Base-by-base conservation (phyloP, 1,140 invertebrate genomes). In the Paracyclopina nana region DNA sequence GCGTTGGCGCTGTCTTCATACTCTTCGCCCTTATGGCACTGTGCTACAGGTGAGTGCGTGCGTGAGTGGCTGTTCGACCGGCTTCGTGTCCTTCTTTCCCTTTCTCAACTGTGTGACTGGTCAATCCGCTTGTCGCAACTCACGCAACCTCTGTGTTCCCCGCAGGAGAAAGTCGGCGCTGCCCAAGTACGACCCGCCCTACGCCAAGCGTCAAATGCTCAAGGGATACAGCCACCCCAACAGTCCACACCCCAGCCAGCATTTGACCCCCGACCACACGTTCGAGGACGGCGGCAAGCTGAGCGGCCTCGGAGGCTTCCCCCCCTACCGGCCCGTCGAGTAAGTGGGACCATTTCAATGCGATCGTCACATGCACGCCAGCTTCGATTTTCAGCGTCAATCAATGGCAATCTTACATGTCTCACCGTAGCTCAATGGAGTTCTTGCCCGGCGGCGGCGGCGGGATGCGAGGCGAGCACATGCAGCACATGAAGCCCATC, bases 1-100 rank as follows among this genome's bases (percentile, higher is more conserved):
- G 91, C 74, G 86, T 94, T 75, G 87, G 87, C 73, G 84, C 84
- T 73, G 85, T 94, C 73, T 91, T 94, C 77, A 78, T 94, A 73
- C 77, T 90, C 74, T 90, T 95, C 79, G 83, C 86, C 70, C 77
- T 90, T 72, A 83, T 91, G 77, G 86, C 88, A 73, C 80, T 92
- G 72, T 95, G 90, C 79, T 95, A 95, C 81, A 88, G 88, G 82
- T 87, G 81, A 83, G 82, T 38, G 34, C 14, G 9, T n/a, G n/a
- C n/a, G 34, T 3, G 34, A 38, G 14, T 38, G 34, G 20, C 9
- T 38, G 2, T n/a, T 9, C 34, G 14, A 31, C 20, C 8, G 34
- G 8, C 14, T 38, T 38, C 8, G 9, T 38, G 14, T 38, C n/a
- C 34, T 16, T 38, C n/a, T 2, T 4, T 38, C 20, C 4, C 3